phyloP scores from a whole-genome alignment of 2,888 invertebrate species.

The Drosophila sordidula region DNA sequence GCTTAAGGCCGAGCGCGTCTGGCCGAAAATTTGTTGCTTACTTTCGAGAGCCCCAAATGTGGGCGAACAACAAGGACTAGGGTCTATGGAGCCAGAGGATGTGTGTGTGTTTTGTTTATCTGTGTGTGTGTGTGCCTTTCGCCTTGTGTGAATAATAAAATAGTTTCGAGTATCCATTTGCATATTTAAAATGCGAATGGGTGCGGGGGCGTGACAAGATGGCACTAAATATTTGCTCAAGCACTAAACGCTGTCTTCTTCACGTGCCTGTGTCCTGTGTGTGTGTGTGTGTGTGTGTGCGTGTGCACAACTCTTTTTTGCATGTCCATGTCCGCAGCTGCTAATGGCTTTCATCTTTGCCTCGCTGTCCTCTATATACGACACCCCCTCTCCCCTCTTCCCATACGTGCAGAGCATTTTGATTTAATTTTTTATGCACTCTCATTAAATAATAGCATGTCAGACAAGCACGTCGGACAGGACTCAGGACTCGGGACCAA shows the following conservation, averaged over 20 bases:
- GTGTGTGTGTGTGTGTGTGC: slow-evolving; percentile 4
- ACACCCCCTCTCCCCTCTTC: not conserved
- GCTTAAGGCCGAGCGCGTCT: slow-evolving; percentile 37
- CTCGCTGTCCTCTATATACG: not conserved
- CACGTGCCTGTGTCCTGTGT: slow-evolving; percentile 9
- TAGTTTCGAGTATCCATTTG: slow-evolving; percentile 73
- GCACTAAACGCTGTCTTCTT: slow-evolving; percentile 40
- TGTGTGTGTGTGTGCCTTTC: slow-evolving; percentile 10
- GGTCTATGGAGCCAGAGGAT: not conserved
- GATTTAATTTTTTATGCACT: slow-evolving; percentile 67
- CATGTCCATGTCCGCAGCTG: slow-evolving; percentile 35
- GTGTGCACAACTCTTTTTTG: slow-evolving; percentile 29
- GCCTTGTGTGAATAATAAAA: slow-evolving; percentile 67
- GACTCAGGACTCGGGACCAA: not conserved
- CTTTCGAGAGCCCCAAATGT: slow-evolving; percentile 20
- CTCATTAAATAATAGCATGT: slow-evolving; percentile 61
- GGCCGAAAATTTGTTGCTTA: slow-evolving; percentile 57
- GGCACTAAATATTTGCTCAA: slow-evolving; percentile 58
- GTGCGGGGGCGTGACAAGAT: slow-evolving; percentile 21
- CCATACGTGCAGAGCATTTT: slow-evolving; percentile 49
- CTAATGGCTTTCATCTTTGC: slow-evolving; percentile 48
- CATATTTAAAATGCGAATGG: slow-evolving; percentile 63
- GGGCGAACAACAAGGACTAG: slow-evolving; percentile 23
- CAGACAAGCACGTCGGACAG: slow-evolving; percentile 27
- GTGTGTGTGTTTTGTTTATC: slow-evolving; percentile 11